Base-by-base conservation (phyloP, 2,888 invertebrate species). In the Hetaerina titia region DNA sequence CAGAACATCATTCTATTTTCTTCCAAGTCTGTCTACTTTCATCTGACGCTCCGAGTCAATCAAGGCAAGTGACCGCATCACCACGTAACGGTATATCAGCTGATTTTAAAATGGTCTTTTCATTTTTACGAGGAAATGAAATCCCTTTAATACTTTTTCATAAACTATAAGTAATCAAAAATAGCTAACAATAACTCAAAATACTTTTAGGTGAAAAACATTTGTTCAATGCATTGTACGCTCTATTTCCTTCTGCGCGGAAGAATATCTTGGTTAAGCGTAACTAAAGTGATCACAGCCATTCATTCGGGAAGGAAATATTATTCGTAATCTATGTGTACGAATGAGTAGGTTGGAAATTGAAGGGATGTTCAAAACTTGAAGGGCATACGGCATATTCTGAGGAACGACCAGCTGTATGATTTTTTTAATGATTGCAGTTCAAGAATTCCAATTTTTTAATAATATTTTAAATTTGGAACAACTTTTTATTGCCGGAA, bases 31-130 rank as follows among this genome's bases (percentile, higher is more conserved):
- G 31, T 69, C 64, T 92, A 69, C 92, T 92, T 60, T 92, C 92
- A 95, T 96, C 96, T 96, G 96, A 97, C 97, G 96, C 97, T 97
- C 90, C 97, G 94, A 95, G 95, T 95, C 95, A 95, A 95, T 95
- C 95, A 95, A 95, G 95, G 95, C 95, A 95, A 95, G 95, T 92
- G 95, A 95, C 95, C 95, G 95, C 95, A 95, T 95, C 95, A 95
- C 95, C 81, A 95, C 90, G 64, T 95, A 95, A 90, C 95, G 94
- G 94, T 92, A 95, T 95, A 95, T 95, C 95, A 95, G 95, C 95
- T 95, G 95, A 95, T 95, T 95, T 64, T 64, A 92, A 92, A 92
- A 74, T 92, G 92, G 69, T 56, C 92, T 56, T 92, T 22, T 74
- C 31, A 13, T n/a, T 64, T n/a, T 69, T 64, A 92, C 56, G 11